Evolutionary conservation across 2,113 vertebrate genomes (phyloP).

Genomic region (Mus spicilegus): DNA sequence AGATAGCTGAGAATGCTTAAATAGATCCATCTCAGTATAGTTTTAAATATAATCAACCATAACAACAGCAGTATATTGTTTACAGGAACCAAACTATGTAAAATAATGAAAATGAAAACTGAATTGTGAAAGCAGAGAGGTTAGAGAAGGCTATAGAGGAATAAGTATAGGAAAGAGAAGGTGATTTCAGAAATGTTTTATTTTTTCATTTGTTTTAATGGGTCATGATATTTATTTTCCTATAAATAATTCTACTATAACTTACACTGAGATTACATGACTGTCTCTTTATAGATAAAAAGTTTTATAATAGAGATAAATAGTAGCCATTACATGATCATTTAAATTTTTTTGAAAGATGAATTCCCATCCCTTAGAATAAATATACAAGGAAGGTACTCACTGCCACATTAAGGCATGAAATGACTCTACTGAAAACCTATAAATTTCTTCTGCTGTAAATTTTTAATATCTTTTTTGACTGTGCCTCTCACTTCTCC

Average conservation of each 20-base stretch:
- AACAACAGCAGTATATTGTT: background rate
- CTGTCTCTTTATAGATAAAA: conserved; percentile 47
- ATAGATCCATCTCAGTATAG: background rate
- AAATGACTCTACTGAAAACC: conserved; percentile 73
- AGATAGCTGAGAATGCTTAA: background rate
- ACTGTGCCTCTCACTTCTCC: conserved; percentile 65
- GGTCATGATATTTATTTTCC: conserved; percentile 47
- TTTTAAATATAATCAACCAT: background rate
- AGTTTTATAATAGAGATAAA: conserved; percentile 66
- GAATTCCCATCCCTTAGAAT: conserved; percentile 56
- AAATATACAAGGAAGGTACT: conserved; percentile 59
- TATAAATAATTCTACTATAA: conserved; percentile 53
- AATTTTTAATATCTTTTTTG: conserved; percentile 78
- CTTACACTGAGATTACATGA: conserved; percentile 34
- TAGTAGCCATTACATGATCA: conserved; percentile 21
- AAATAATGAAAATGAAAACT: background rate
- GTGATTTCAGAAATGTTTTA: background rate
- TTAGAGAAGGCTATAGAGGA: background rate
- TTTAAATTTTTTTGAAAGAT: conserved; percentile 66
- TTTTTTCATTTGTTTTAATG: conserved; percentile 39
- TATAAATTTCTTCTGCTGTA: conserved; percentile 76
- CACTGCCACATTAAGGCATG: conserved; percentile 40
- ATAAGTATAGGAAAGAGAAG: background rate
- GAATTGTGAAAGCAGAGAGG: background rate
- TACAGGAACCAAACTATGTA: background rate